Percentiles rank a stretch among this genome's conserved stretches.
Evolutionary conservation across 2,888 invertebrate genomes (phyloP).

Genomic region (Argyresthia goedartella): DNA sequence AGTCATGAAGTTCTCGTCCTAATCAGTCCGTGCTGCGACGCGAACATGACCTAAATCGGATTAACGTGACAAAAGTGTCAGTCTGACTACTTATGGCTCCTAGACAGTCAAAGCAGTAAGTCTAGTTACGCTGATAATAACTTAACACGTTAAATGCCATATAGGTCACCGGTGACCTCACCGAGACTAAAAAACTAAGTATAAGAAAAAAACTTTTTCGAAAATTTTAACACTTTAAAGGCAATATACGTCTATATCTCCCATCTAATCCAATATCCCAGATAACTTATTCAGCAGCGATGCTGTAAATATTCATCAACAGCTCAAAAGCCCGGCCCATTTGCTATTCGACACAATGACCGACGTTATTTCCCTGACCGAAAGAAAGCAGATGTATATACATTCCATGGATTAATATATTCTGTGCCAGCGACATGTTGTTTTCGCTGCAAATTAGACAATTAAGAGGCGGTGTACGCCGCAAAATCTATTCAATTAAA

Average conservation of each 20-base stretch:
- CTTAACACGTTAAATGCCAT: no score
- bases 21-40: background rate
- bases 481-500: constrained; percentile 67
- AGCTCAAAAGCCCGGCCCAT: constrained; percentile 31
- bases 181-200: no score
- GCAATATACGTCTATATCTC: no score
- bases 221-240: no score
- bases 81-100: no score
- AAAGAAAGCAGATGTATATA: constrained; percentile 60
- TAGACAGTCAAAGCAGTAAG: no score
- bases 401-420: constrained; percentile 56
- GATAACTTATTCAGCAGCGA: background rate
- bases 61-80: background rate
- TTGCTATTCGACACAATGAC: constrained; percentile 46
- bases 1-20: background rate
- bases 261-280: background rate
- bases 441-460: constrained; percentile 69
- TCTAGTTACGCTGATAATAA: no score
- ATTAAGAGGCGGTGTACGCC: constrained; percentile 58
- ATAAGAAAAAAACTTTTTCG: no score
- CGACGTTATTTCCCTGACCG: constrained; percentile 50
- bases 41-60: background rate
- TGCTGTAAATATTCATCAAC: background rate
- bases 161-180: no score
- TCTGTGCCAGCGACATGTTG: constrained; percentile 48